Percentiles rank a stretch among this genome's conserved stretches.
Conservation (phyloP, 1,140 invertebrate genomes). For the Leptopilina clavipes region DNA sequence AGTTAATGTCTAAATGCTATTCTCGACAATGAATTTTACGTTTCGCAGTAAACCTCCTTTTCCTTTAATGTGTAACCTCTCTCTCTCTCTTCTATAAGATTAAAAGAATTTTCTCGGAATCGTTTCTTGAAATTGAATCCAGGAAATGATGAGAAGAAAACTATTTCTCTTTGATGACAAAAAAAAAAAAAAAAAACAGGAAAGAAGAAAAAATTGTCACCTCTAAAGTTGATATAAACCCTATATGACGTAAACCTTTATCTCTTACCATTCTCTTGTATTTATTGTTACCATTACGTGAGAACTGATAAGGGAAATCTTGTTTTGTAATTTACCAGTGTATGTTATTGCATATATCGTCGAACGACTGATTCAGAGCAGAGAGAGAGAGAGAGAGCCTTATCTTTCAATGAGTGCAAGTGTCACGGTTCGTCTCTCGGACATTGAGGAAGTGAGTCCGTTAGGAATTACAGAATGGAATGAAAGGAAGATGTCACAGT, state of each 20-base stretch:
- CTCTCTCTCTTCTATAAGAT: neutral
- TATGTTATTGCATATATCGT: too few relatives aligned
- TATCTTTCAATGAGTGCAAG: constrained; percentile 28
- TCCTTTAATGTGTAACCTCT: neutral
- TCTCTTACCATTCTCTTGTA: too few relatives aligned
- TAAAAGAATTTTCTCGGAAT: neutral
- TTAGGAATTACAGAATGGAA: constrained; percentile 17
- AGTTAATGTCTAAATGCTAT: neutral
- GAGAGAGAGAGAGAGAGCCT: neutral
- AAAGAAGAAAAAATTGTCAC: too few relatives aligned
- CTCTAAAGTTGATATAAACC: too few relatives aligned
- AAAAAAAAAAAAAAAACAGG: too few relatives aligned
- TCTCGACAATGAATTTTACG: neutral
- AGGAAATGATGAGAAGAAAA: too few relatives aligned
- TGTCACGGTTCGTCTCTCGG: constrained; percentile 14
- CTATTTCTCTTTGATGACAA: too few relatives aligned
- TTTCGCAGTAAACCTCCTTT: neutral
- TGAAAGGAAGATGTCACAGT: constrained; percentile 22
- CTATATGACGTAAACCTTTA: too few relatives aligned
- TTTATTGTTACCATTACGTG: too few relatives aligned
- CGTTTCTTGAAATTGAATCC: neutral
- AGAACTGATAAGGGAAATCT: neutral
- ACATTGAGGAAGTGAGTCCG: constrained; percentile 16
- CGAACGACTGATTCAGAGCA: constrained; percentile 15
- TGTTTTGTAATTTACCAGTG: neutral